Conservation (phyloP, 2,888 invertebrate species). For the Ganaspis brasiliensis region DNA sequence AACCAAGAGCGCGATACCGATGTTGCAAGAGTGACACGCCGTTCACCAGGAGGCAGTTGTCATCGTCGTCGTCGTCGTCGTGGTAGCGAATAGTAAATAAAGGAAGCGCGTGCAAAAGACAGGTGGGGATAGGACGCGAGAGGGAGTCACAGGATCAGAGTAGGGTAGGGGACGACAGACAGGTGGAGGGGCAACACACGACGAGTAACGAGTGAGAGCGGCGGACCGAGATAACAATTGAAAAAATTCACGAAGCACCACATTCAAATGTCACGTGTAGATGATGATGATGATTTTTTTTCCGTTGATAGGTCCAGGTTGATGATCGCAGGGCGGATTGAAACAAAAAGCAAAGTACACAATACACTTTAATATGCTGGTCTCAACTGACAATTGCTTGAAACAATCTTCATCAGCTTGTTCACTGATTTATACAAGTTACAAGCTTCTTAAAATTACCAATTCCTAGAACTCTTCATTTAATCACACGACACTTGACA, state of each 20-base stretch:
- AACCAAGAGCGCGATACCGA: conserved; percentile 65
- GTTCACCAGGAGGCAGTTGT: conserved; percentile 59
- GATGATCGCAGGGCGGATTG: conserved; percentile 58
- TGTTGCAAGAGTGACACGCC: not conserved
- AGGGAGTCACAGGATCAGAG: conserved; percentile 54
- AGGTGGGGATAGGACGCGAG: conserved; percentile 60
- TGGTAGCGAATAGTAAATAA: conserved; percentile 72
- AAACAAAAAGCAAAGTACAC: conserved; percentile 62
- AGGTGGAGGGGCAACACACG: conserved; percentile 62
- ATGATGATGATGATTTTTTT: not conserved
- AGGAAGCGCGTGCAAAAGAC: conserved; percentile 71
- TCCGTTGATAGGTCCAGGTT: conserved; percentile 54
- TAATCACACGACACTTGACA: conserved; percentile 56
- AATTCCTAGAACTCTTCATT: no score
- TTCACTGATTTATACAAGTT: no score
- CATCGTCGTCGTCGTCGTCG: conserved; percentile 60
- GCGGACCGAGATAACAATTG: conserved; percentile 19
- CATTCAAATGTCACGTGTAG: conserved; percentile 50
- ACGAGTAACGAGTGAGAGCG: conserved; percentile 64
- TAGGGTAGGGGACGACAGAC: conserved; percentile 57
- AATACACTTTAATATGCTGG: conserved; percentile 60
- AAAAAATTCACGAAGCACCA: conserved; percentile 39
- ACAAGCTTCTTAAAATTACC: no score
- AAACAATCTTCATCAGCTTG: conserved; percentile 6
- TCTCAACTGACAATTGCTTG: not conserved